Conservation (phyloP, 2,113 vertebrate genomes). For the Gymnogyps californianus region DNA sequence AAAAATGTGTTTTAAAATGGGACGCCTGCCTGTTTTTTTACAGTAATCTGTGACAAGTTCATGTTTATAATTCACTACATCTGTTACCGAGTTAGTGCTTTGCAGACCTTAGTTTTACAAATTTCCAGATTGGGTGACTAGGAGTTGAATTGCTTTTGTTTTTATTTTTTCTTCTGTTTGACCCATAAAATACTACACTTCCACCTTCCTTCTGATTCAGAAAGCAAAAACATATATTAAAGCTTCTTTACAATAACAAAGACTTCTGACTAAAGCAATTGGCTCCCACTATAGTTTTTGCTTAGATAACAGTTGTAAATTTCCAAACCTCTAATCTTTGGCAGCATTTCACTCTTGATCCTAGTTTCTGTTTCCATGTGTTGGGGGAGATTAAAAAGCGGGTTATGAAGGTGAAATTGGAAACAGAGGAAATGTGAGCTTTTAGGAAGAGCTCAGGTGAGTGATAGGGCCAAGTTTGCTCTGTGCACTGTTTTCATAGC, state of each 20-base stretch:
- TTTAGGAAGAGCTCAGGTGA: conserved; percentile 48
- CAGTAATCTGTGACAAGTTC: background rate
- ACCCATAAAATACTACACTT: background rate
- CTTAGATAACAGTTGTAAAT: conserved; percentile 36
- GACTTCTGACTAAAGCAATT: background rate
- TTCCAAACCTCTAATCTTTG: conserved; percentile 29
- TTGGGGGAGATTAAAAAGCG: conserved; percentile 48
- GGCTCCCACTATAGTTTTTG: background rate
- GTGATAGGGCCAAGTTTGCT: background rate
- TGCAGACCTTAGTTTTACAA: background rate
- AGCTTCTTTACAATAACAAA: conserved; percentile 14
- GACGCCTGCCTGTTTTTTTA: background rate
- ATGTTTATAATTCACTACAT: conserved; percentile 7
- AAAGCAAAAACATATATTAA: background rate
- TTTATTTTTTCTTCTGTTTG: background rate
- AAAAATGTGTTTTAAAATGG: background rate
- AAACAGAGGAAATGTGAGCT: conserved; percentile 50
- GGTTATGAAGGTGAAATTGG: conserved; percentile 16
- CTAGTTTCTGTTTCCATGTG: conserved; percentile 46
- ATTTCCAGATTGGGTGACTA: background rate
- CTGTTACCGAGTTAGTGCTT: background rate
- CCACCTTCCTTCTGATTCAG: background rate
- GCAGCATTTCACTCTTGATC: conserved; percentile 37
- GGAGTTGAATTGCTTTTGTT: background rate
- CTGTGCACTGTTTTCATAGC: background rate